Conservation (phyloP, 2,113 vertebrate genomes). For the Notarius quadriscutis region DNA sequence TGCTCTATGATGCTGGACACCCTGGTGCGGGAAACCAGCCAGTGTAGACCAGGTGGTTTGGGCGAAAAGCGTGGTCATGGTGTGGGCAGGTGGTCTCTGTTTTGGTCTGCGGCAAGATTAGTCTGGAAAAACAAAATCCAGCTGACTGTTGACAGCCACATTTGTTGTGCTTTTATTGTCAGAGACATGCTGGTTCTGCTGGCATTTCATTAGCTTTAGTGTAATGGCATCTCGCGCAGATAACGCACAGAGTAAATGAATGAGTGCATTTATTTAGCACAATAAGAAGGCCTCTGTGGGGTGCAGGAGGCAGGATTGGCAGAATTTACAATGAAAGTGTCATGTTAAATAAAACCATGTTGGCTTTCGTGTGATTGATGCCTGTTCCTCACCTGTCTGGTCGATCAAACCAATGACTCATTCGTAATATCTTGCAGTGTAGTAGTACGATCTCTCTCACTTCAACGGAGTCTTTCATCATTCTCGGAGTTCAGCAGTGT, state of each 20-base stretch:
- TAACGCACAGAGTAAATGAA: conserved; percentile 33
- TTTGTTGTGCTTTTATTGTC: conserved; percentile 13
- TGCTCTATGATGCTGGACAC: background rate
- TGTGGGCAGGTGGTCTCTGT: background rate
- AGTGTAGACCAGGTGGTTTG: background rate
- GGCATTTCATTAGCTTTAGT: conserved; percentile 42
- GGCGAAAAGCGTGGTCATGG: background rate
- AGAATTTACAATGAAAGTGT: conserved; percentile 5
- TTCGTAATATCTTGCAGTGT: background rate
- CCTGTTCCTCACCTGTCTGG: conserved; percentile 7
- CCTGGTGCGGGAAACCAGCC: background rate
- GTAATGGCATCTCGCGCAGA: conserved; percentile 31
- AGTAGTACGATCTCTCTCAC: background rate
- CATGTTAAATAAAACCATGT: background rate
- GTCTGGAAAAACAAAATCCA: background rate
- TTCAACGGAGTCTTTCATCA: background rate
- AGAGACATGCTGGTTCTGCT: conserved; percentile 25
- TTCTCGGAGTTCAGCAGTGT: background rate
- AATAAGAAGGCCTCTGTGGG: conserved; percentile 30
- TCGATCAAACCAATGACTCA: background rate
- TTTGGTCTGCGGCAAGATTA: background rate
- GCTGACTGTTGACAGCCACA: background rate
- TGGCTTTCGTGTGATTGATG: background rate
- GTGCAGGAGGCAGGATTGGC: conserved; percentile 32
- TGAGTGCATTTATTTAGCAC: conserved; percentile 41